A percentile compares a stretch with the other conserved stretches of the same genome.
phyloP scores from a whole-genome alignment of 2,888 invertebrate genomes.

The Euplexia lucipara region DNA sequence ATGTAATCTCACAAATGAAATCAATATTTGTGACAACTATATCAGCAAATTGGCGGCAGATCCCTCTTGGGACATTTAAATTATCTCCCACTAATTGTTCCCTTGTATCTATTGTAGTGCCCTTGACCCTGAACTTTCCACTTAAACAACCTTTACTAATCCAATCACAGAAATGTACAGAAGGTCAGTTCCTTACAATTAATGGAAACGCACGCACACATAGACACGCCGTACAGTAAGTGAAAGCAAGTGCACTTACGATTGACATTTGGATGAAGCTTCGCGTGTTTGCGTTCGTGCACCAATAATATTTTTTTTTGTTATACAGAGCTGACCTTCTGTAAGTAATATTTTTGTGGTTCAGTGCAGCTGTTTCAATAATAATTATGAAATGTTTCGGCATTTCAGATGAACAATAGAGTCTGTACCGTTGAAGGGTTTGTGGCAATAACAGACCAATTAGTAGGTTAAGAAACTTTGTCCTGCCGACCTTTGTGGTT shows the following conservation, averaged over 20 bases:
- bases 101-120: conserved; percentile 3
- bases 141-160: conserved; percentile 14
- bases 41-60: neutral
- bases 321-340: neutral
- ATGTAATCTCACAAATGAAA: neutral
- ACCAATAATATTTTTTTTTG: neutral
- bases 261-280: too few species aligned
- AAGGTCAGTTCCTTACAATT: neutral
- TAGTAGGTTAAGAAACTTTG: conserved; percentile 19
- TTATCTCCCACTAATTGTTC: conserved; percentile 31
- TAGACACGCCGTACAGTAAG: neutral
- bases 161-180: neutral
- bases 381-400: conserved; percentile 17
- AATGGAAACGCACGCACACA: neutral
- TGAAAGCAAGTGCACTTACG: neutral
- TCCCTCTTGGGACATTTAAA: conserved; percentile 4
- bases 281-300: neutral
- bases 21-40: neutral
- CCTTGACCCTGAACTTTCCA: conserved; percentile 23
- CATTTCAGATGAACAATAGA: conserved; percentile 25
- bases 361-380: conserved; percentile 20
- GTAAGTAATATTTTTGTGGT: neutral
- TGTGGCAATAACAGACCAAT: conserved; percentile 20
- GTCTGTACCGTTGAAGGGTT: conserved; percentile 11
- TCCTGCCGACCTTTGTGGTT: conserved; percentile 2